Evolutionary conservation across 1,140 invertebrate genomes (phyloP), one percentile per base, ranked within the genome.

Genomic region (Drosophila watanabei): DNA sequence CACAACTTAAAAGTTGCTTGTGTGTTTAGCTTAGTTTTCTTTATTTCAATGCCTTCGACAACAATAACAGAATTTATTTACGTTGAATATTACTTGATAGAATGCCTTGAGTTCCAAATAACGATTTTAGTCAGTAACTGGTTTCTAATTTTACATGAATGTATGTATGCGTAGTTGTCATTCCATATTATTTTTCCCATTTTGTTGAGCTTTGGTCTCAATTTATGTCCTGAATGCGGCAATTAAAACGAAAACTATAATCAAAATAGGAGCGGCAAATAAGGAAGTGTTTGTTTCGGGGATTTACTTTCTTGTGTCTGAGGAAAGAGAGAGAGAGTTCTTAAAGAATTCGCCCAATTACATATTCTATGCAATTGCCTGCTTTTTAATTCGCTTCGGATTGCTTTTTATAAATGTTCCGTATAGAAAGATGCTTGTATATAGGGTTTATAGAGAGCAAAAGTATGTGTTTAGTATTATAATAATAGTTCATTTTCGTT

Each of bases 361-460:
- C 37, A 69, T 79, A 48, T 58, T 41, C 41, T 72, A 72, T 79
- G 71, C 71, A 56, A 37, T 46, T 73, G 24, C 37, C 39, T 49
- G 30, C 7, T 57, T 69, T 48, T 68, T 14, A 45, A 28, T 60
- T 57, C 59, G 57, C 75, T 45, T 71, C 62, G 52, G 70, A 46
- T 70, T 75, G 65, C 52, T 75, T 58, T 77, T 60, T 60, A 75
- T 81, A 63, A 79, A 82, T 77, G 48, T 77, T 79, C 65, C 75
- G 70, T 86, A 79, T 87, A 86, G 79, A 87, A 87, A 87, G 71
- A 76, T 82, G 63, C 63, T 82, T 86, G 80, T 87, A 87, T 87
- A 87, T 87, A 82, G 71, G 76, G 79, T 77, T 87, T 69, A 82
- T 87, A 87, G 80, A 87, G 83, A 87, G 80, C 63, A 87, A 87